Evolutionary conservation across 2,888 invertebrate species (phyloP).

Genomic region (Eledona agricola): DNA sequence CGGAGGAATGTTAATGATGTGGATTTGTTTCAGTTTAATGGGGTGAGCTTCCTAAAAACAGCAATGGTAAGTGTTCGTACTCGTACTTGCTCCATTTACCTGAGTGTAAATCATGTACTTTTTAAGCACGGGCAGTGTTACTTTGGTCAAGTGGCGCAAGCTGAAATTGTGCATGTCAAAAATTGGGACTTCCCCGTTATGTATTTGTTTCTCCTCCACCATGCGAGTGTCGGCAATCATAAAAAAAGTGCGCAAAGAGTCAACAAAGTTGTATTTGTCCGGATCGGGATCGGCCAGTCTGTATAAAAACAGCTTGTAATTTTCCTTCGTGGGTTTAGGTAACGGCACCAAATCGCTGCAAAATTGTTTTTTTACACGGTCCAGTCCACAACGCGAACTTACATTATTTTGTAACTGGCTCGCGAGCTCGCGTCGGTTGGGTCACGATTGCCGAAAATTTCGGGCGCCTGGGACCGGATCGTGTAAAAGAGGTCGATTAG

Average conservation of each 20-base stretch:
- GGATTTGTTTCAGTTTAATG: slow-evolving; percentile 71
- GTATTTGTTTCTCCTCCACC: slow-evolving; percentile 66
- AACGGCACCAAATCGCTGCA: slow-evolving; percentile 75
- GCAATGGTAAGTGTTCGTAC: slow-evolving; percentile 11
- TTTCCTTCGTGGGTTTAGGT: slow-evolving; percentile 72
- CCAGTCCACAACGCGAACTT: slow-evolving; percentile 51
- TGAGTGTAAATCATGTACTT: slow-evolving; percentile 79
- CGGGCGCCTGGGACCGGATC: slow-evolving; percentile 68
- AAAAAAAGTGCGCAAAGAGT: slow-evolving; percentile 75
- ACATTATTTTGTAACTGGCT: slow-evolving; percentile 68
- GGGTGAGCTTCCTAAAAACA: slow-evolving; percentile 73
- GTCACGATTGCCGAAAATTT: slow-evolving; percentile 70
- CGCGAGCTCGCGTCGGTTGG: slow-evolving; percentile 66
- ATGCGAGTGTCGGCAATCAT: slow-evolving; percentile 77
- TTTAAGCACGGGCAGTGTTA: slow-evolving; percentile 70
- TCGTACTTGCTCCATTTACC: too few relatives aligned
- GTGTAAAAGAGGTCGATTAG: slow-evolving; percentile 64
- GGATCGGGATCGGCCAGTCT: slow-evolving; percentile 70
- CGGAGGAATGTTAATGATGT: slow-evolving; percentile 72
- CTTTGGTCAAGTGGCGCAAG: slow-evolving; percentile 71
- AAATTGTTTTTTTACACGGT: slow-evolving; percentile 43
- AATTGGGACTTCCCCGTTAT: slow-evolving; percentile 75
- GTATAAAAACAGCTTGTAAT: slow-evolving; percentile 74
- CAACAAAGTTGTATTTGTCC: slow-evolving; percentile 72
- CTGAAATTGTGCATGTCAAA: slow-evolving; percentile 75